Evolutionary conservation across 2,113 vertebrate species (phyloP).

Genomic region (Microtus montanus): DNA sequence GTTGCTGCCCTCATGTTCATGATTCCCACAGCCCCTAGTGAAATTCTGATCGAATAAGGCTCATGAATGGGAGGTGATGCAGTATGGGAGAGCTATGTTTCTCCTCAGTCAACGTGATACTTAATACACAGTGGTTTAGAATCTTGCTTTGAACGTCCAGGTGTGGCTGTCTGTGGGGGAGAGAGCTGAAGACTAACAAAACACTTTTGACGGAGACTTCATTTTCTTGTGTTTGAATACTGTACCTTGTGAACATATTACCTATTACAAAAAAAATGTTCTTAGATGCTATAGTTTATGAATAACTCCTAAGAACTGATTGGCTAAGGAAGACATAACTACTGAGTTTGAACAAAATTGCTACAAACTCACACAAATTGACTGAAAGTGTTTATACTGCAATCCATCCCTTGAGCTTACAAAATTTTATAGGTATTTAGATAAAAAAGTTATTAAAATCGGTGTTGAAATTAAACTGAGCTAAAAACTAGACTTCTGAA

Average conservation of each 20-base stretch:
- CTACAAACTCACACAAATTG: not conserved
- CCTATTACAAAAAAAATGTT: not conserved
- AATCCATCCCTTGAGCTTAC: not conserved
- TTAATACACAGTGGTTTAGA: not conserved
- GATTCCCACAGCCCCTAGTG: not conserved
- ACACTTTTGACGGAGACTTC: not conserved
- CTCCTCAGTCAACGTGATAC: not conserved
- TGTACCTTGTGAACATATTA: not conserved
- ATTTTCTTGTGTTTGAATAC: not conserved
- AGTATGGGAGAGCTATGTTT: not conserved
- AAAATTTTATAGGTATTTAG: not conserved
- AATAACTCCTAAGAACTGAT: not conserved
- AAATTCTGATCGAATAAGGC: not conserved
- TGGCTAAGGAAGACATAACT: not conserved
- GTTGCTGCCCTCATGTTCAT: not conserved
- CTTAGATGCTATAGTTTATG: not conserved
- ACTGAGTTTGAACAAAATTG: slow-evolving; percentile 2
- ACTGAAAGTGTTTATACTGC: not conserved
- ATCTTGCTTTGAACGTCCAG: not conserved
- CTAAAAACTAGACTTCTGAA: slow-evolving; percentile 1
- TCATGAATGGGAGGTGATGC: not conserved
- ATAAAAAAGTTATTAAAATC: not conserved
- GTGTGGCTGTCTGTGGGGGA: not conserved
- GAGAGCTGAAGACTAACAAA: not conserved
- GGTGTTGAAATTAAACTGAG: not conserved